Base-by-base conservation (phyloP, 2,797 vertebrate species). In the Muscicapa comitata region DNA sequence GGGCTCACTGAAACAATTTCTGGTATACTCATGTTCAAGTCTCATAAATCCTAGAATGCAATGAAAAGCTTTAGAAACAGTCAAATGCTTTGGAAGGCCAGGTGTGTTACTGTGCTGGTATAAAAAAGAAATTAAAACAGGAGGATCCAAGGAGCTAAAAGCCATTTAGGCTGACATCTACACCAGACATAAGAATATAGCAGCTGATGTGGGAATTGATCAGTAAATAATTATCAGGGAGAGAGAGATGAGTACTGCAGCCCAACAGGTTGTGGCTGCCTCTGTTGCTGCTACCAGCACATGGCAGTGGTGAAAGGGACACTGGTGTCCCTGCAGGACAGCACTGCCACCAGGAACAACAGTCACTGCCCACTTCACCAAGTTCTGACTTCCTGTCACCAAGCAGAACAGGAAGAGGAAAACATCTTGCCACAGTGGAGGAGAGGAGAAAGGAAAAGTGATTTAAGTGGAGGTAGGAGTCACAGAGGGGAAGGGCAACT, bases 1-100 rank as follows among this genome's bases (percentile, higher is more conserved):
- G 55, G 86, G 20, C 61, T 83, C 9, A 3, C n/a, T 84, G 65
- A 94, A 95, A 77, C 45, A 80, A 74, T 75, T 90, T 90, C 72
- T 91, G 40, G 25, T 63, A 53, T 37, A 33, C 57, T 53, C 19
- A 47, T 50, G 28, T 65, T 83, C 50, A 80, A 51, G 26, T 57
- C 70, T 83, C 65, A 77, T 88, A 88, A 86, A 88, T 67, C 68
- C 65, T 53, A 45, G 16, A 70, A 45, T 6, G 40, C 31, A 93
- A 9, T 86, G 61, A 63, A 83, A 80, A 23, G 23, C 42, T 88
- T 90, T 53, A 65, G 54, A 77, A 93, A 37, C 16, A 85, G 55
- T 63, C 37, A 91, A 73, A 81, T 0, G 3, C 23, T 77, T 83
- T 74, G 31, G 73, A 86, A 80, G 21, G 48, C 48, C 53, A 90